Percentiles rank a stretch among this genome's conserved stretches.
Evolutionary conservation across 2,888 invertebrate genomes (phyloP).

Genomic region (Drosophila acutilabella): DNA sequence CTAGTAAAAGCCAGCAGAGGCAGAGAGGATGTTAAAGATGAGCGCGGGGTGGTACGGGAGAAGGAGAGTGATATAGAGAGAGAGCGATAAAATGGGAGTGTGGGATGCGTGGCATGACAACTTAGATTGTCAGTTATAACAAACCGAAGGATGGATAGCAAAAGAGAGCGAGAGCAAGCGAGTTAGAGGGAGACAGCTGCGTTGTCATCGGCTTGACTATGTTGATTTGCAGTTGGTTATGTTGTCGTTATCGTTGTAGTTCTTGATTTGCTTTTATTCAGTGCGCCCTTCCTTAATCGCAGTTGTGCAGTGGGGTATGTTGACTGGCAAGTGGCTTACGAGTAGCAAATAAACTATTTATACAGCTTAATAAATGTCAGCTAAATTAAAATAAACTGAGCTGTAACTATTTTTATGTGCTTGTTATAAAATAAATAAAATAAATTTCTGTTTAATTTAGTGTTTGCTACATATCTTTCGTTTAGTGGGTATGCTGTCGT

Average conservation of each 20-base stretch:
- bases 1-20: constrained; percentile 18
- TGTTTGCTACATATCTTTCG: too few relatives aligned
- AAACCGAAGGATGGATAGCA: constrained; percentile 28
- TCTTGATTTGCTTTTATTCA: constrained; percentile 39
- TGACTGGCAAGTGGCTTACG: too few relatives aligned
- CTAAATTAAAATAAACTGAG: not conserved
- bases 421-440: not conserved
- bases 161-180: not conserved
- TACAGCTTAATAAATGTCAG: not conserved
- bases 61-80: not conserved
- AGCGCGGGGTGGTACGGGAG: not conserved
- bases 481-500: constrained; percentile 9
- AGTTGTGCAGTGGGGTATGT: constrained; percentile 13
- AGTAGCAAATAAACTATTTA: not conserved
- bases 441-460: not conserved
- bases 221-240: constrained; percentile 54
- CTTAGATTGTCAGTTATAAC: constrained; percentile 46
- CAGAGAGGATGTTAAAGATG: not conserved
- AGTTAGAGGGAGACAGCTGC: constrained; percentile 19
- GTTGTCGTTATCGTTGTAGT: constrained; percentile 32
- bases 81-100: not conserved
- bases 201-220: constrained; percentile 45
- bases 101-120: constrained; percentile 19
- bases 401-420: too few relatives aligned
- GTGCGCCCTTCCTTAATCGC: not conserved